Base-by-base conservation (phyloP, 1,140 invertebrate species). In the Acromyrmex echinatior region DNA sequence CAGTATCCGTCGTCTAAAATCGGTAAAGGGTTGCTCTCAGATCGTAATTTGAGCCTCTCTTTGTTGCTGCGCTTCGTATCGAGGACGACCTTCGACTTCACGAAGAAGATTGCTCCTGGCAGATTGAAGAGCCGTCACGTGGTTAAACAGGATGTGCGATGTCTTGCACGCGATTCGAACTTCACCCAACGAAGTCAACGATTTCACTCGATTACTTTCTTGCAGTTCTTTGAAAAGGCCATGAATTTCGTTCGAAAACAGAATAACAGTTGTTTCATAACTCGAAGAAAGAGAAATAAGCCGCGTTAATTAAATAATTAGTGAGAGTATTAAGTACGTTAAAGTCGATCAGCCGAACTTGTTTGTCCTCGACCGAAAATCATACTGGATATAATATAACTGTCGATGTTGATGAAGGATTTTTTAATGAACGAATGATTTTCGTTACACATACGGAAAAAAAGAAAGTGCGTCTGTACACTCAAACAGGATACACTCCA, bases 41-140 rank as follows among this genome's bases (percentile, higher is more conserved):
- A 74, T 84, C 80, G 80, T 84, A 84, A 86, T 86, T 86, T 79
- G 74, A 84, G 51, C 74, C 60, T 66, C 62, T 86, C 74, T 86
- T 76, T 84, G 80, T 84, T 84, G 58, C 70, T 84, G 16, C 70
- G 70, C n/a, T 51, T 74, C 70, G 80, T 84, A 84, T 84, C 60
- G 77, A 86, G 82, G 74, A 56, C 82, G 82, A 79, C 82, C 74
- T 86, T 86, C 82, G 74, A 78, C 74, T 86, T 68, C 62, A 86
- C 73, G 82, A 86, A 86, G 70, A 84, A 84, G 63, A 86, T 86
- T 79, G 74, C 82, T 79, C 62, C 74, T 79, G 82, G 82, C 74
- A 86, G 74, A 86, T 84, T 84, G 80, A 84, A 76, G 80, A 84
- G 68, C 80, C 80, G 70, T 84, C 80, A 76, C 70, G 70, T 84